A percentile compares a stretch with the other conserved stretches of the same genome.
Conservation (phyloP, 2,888 invertebrate species). For the Caenorhabditis zanzibari region DNA sequence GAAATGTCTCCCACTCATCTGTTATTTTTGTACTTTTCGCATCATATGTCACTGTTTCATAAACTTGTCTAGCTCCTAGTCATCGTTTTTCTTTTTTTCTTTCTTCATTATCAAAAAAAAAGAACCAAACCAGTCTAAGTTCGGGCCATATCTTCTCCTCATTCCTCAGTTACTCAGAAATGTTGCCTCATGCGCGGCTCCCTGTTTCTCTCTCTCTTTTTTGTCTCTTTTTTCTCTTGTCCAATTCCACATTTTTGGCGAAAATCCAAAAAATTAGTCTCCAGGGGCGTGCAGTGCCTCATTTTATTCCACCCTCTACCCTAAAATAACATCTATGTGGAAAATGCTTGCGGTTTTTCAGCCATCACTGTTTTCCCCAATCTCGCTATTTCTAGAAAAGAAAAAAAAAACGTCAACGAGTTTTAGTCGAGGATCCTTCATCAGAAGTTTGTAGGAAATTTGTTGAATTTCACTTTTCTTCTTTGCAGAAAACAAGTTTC, state of each 20-base stretch:
- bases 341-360: conserved; percentile 11
- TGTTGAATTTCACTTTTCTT: background rate
- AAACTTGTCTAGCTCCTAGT: conserved; percentile 24
- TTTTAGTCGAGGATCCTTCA: conserved; percentile 1
- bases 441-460: background rate
- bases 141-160: conserved; percentile 28
- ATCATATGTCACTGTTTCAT: conserved; percentile 54
- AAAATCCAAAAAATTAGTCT: conserved; percentile 65
- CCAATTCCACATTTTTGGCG: conserved; percentile 59
- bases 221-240: conserved; percentile 30
- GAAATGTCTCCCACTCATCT: background rate
- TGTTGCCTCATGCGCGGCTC: conserved; percentile 41
- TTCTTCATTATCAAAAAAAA: conserved; percentile 15
- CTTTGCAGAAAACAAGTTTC: background rate
- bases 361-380: conserved; percentile 18
- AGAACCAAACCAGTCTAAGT: conserved; percentile 18
- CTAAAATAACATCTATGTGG: conserved; percentile 55
- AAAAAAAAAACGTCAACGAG: background rate
- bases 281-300: conserved; percentile 59
- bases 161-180: conserved; percentile 40
- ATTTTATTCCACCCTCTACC: conserved; percentile 62
- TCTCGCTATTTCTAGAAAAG: conserved; percentile 9
- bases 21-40: conserved; percentile 36
- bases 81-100: conserved; percentile 1
- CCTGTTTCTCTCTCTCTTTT: conserved; percentile 13